Conservation (phyloP, 2,888 invertebrate genomes). For the Tetragnatha montana region DNA sequence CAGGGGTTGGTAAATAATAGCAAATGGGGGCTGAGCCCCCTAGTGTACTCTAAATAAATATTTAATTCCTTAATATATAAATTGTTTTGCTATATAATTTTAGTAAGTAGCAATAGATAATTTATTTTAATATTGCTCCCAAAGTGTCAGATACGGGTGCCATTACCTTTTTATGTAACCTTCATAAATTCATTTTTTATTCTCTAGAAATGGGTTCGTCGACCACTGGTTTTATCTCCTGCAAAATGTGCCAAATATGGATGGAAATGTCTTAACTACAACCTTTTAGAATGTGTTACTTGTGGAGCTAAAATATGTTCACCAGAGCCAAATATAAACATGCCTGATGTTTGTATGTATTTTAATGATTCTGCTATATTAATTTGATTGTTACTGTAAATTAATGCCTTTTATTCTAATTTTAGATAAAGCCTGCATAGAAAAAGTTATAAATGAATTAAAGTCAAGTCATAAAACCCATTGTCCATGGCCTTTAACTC, state of each 20-base stretch:
- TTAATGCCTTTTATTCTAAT: background rate
- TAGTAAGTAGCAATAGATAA: no score
- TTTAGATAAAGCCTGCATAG: constrained; percentile 53
- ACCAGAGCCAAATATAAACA: constrained; percentile 35
- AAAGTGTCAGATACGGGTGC: no score
- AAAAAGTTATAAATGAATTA: constrained; percentile 38
- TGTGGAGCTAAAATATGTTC: constrained; percentile 50
- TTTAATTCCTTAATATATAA: no score
- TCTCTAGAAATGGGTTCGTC: constrained; percentile 50
- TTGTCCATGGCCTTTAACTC: constrained; percentile 66
- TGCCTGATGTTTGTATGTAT: constrained; percentile 59
- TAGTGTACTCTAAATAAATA: no score
- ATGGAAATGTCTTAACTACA: constrained; percentile 54
- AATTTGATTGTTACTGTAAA: background rate
- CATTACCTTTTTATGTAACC: no score
- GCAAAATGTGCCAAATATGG: constrained; percentile 58
- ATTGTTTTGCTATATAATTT: no score
- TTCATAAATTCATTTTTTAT: no score
- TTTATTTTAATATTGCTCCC: no score
- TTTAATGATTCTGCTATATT: background rate
- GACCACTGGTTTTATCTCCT: constrained; percentile 50
- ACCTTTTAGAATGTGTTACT: constrained; percentile 58
- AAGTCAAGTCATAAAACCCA: constrained; percentile 49
- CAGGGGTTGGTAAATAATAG: no score
- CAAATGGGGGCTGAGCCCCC: no score